Evolutionary conservation across 92 coral and sea anemone genomes (phyloP), one percentile per base, ranked within the genome.

Genomic region (Montipora capitata): DNA sequence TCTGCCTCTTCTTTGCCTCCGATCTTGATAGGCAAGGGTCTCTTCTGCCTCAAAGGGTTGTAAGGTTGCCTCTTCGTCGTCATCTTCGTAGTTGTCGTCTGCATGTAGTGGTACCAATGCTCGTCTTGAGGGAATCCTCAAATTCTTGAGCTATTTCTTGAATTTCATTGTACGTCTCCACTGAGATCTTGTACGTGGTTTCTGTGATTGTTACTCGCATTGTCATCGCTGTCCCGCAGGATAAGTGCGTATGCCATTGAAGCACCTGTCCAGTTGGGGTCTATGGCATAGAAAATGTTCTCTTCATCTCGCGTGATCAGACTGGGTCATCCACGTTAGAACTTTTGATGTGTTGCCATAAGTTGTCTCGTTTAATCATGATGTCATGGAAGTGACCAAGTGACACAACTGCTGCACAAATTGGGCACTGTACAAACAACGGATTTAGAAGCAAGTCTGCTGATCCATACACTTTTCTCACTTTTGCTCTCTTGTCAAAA

Each of bases 401-500:
- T 14, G 80, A 72, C 65, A 83, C 88, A 83, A 83, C 88, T 68
- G 80, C 72, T 40, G 80, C 88, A 73, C 80, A 83, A 78, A 73
- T 51, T 51, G 86, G 86, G 80, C 74, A 83, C 80, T 72, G 88
- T 17, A 58, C 61, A 73, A 43, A 82, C 64, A 82, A 76, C 48
- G 70, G 79, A 43, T 82, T 59, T 6, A 59, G 65, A 59, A 59
- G 65, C 65, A 59, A 59, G 65, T 59, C 65, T 59, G 65, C 65
- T 59, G 65, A 59, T 59, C 17, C 65, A 59, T 10, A 15, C 65
- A 9, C n/a, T 15, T 59, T 59, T 59, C 65, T 10, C 17, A 59
- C 65, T 59, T 72, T 83, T 35, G 88, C 66, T 72, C 81, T 84
- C 68, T 77, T 68, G 76, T 85, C 62, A 77, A 85, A 77, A 76